Conservation (phyloP, 2,888 invertebrate genomes). For the Nomada ferruginata region DNA sequence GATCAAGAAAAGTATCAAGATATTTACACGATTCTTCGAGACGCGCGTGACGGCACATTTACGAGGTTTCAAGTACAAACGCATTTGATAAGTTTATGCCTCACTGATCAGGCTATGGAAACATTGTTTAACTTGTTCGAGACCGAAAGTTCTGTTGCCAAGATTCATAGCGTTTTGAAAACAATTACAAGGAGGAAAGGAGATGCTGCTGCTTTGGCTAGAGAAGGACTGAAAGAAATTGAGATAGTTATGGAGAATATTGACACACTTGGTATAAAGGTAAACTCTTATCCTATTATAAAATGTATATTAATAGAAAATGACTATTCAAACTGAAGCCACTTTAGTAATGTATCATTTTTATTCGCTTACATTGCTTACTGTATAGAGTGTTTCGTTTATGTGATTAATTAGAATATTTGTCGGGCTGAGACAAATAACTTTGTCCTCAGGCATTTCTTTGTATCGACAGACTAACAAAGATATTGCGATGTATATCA, state of each 20-base stretch:
- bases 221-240: conserved; percentile 90
- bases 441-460: too few relatives aligned
- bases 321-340: too few relatives aligned
- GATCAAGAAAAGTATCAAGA: conserved; percentile 88
- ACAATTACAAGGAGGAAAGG: conserved; percentile 89
- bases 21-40: conserved; percentile 85
- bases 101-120: conserved; percentile 88
- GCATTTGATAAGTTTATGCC: conserved; percentile 88
- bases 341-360: too few relatives aligned
- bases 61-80: conserved; percentile 90
- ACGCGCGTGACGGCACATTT: conserved; percentile 86
- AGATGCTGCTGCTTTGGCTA: conserved; percentile 88
- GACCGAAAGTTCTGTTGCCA: conserved; percentile 87
- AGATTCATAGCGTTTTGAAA: conserved; percentile 87
- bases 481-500: too few relatives aligned
- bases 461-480: too few relatives aligned
- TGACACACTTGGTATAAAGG: conserved; percentile 90
- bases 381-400: too few relatives aligned
- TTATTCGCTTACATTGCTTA: too few relatives aligned
- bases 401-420: too few relatives aligned
- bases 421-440: too few relatives aligned
- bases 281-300: conserved; percentile 75
- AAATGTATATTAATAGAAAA: not conserved
- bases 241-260: conserved; percentile 90
- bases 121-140: conserved; percentile 89